Base-by-base conservation (phyloP, 2,797 vertebrate genomes). In the Margarornis squamiger region DNA sequence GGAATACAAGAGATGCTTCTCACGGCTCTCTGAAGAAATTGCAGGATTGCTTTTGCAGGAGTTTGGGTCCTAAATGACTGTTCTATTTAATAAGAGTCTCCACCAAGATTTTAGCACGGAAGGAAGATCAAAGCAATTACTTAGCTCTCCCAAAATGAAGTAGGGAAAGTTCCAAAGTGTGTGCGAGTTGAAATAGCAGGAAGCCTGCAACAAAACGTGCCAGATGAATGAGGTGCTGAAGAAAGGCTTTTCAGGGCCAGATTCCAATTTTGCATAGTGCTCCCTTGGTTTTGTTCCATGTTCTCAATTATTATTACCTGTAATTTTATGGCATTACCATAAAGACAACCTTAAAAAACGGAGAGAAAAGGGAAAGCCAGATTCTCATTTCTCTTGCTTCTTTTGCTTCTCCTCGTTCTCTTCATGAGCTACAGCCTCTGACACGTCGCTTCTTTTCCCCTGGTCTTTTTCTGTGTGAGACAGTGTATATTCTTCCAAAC, bases 271-370 rank as follows among this genome's bases (percentile, higher is more conserved):
- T 96, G 49, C 70, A 49, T 94, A 93, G 79, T 78, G 70, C 73
- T 58, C 72, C 17, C 62, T 93, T 96, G 92, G 93, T 91, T 93
- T 96, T 93, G 66, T 90, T 96, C 95, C 94, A 90, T 75, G 29
- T 66, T 82, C 73, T 84, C 90, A 75, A 68, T 91, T 92, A 94
- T 73, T 87, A 46, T 70, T 62, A 67, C 58, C 48, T 66, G 20
- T 39, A 48, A 34, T 49, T 94, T 86, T 86, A 75, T 22, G 48
- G 54, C 3, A 2, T 76, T 93, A 43, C 38, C 34, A 66, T 73
- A 66, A 86, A 85, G 68, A 81, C 23, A 78, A 68, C 57, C 32
- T 75, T 73, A 6, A 70, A 83, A 74, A 76, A 57, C 3, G 8
- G 30, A 76, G 32, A 52, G 10, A 52, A 63, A 89, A 91, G 52